Conservation (phyloP, 2,113 vertebrate genomes). For the Corythoichthys intestinalis region DNA sequence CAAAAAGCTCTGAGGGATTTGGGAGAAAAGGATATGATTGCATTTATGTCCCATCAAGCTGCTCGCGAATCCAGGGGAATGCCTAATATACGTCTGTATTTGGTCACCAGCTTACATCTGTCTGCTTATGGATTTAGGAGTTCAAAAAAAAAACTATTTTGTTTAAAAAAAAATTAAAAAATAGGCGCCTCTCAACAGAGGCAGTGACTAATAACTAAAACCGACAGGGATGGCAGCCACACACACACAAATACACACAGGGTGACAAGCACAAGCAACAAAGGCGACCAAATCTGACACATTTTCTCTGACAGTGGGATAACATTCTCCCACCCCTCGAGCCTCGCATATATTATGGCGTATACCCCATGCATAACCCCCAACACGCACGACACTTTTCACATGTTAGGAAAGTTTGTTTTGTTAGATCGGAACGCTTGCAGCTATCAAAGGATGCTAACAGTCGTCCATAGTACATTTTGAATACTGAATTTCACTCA, state of each 20-base stretch:
- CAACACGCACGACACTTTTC: constrained; percentile 14
- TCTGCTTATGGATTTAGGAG: constrained; percentile 78
- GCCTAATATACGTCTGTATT: constrained; percentile 74
- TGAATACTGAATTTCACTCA: too few species aligned
- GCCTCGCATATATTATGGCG: constrained; percentile 25
- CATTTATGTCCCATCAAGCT: constrained; percentile 69
- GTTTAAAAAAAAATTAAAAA: constrained; percentile 13
- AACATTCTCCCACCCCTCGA: constrained; percentile 67
- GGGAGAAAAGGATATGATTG: constrained; percentile 63
- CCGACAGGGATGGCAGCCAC: constrained; percentile 69
- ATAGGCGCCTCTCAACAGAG: constrained; percentile 63
- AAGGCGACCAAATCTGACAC: constrained; percentile 72
- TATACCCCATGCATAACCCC: constrained; percentile 28
- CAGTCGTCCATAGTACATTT: too few species aligned
- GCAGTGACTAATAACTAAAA: constrained; percentile 77
- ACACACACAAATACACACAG: constrained; percentile 37
- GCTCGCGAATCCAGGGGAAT: constrained; percentile 62
- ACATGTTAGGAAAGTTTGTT: not conserved
- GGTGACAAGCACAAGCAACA: constrained; percentile 59
- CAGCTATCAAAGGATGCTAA: too few species aligned
- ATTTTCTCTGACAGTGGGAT: constrained; percentile 70
- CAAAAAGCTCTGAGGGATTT: constrained; percentile 65
- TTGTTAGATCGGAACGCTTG: not conserved
- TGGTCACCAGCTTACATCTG: constrained; percentile 74
- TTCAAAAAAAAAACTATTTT: constrained; percentile 68